These are phyloP conservation scores for Macrotis lagotis DNA, from an alignment of 2,113 vertebrate genomes.

Conservation along the genomic window DNA sequence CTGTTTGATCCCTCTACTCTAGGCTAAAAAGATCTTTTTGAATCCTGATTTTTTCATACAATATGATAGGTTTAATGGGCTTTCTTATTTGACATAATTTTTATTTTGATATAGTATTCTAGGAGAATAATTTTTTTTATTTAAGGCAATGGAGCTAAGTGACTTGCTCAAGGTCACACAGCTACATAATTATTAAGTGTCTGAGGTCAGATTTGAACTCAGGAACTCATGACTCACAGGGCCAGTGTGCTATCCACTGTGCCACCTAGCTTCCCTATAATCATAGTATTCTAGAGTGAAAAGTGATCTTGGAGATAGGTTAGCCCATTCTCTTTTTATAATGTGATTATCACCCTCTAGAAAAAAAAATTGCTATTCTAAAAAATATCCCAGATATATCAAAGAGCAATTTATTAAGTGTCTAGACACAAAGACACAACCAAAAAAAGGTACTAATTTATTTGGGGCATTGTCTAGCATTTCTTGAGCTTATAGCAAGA, in stretches of 20 bases:
- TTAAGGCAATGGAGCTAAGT: no score
- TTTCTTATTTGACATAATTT: background rate
- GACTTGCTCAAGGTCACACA: no score
- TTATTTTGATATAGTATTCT: background rate
- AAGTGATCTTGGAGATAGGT: background rate
- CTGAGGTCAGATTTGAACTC: no score
- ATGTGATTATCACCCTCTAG: background rate
- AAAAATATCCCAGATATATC: background rate
- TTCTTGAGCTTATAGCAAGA: background rate
- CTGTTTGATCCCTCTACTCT: background rate
- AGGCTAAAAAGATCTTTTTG: background rate
- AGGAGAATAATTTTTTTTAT: no score
- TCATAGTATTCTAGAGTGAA: background rate
- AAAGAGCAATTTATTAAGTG: background rate
- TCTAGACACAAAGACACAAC: background rate
- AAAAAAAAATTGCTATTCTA: background rate
- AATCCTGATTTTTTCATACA: background rate
- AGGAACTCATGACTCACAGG: no score
- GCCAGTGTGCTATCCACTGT: no score
- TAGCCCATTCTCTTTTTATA: background rate
- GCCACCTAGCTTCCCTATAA: no score
- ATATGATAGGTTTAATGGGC: background rate
- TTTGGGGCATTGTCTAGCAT: background rate
- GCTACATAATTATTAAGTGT: no score
- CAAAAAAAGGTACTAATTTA: background rate